phyloP scores from a whole-genome alignment of 2,888 invertebrate genomes.

The Amiota minor region DNA sequence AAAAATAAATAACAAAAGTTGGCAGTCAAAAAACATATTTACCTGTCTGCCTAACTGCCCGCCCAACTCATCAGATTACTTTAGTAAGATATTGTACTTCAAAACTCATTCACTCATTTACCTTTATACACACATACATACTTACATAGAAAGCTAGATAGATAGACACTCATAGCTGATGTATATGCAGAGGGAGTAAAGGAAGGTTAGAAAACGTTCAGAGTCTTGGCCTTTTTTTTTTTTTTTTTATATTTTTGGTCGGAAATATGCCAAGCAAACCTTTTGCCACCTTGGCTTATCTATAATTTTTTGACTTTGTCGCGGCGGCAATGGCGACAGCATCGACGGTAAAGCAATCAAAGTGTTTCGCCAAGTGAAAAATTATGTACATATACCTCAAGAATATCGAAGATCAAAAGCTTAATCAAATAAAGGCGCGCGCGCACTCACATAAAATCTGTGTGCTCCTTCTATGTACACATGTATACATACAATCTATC shows the following conservation, averaged over 20 bases:
- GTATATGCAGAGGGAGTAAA: no score
- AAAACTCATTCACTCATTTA: no score
- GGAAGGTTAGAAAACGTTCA: no score
- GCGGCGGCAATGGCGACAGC: neutral
- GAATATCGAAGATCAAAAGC: constrained; percentile 26
- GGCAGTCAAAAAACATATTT: neutral
- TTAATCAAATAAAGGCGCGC: constrained; percentile 24
- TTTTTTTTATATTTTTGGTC: no score
- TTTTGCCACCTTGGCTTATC: neutral
- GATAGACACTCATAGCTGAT: no score
- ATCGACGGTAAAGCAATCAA: constrained; percentile 17
- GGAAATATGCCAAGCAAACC: neutral
- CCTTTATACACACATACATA: no score
- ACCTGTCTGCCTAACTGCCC: neutral
- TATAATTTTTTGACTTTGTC: neutral
- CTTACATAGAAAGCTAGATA: no score
- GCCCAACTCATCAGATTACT: neutral
- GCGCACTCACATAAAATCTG: neutral
- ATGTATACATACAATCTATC: neutral
- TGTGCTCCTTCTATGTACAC: neutral
- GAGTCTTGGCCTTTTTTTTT: no score
- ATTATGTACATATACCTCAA: constrained; percentile 23
- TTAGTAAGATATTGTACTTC: no score
- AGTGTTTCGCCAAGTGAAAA: constrained; percentile 22
- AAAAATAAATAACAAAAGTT: neutral